Base-by-base conservation (phyloP, 2,888 invertebrate species). In the Phortica magna region DNA sequence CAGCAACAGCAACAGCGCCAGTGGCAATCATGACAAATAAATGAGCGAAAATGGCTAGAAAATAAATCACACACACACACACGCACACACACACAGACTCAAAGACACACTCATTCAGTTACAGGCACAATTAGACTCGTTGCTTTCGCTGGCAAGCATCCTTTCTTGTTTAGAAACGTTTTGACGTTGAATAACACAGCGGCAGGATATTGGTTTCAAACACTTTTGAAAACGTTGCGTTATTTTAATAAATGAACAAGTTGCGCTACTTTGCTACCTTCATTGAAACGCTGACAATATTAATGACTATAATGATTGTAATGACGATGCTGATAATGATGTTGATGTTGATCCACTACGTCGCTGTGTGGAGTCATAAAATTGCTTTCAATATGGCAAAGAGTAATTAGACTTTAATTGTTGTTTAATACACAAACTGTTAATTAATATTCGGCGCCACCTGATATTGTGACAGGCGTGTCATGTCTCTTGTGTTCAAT, bases 1-100 rank as follows among this genome's bases (percentile, higher is more conserved):
- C 7, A 22, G n/a, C 22, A 12, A 22, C 10, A 61, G 61, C 22
- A 61, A 4, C 17, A 59, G 59, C 19, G 9, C 19, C 59, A 17
- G 61, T 19, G 1, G 17, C 19, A 19, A 61, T n/a, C 61, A 22
- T 22, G 61, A 61, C 10, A 61, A 61, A 61, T 61, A 61, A 61
- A 61, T 61, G 22, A 61, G 10, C 22, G 19, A 22, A 61, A 61
- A 61, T 61, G 19, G 61, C 12, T 61, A 10, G 61, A 61, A 61
- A 61, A 61, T 61, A 61, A 61, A 19, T 61, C 6, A 7, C 17
- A 61, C 19, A 61, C 4, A 61, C 22, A 4, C 6, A 61, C 61
- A 22, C 61, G 7, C 22, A 61, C 22, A 61, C 59, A 61, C 61
- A 48, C 7, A 48, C 10, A 48, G 10, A 43, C 31, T 31, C 31